phyloP scores from a whole-genome alignment of 2,888 invertebrate species.

The Seira musarum region DNA sequence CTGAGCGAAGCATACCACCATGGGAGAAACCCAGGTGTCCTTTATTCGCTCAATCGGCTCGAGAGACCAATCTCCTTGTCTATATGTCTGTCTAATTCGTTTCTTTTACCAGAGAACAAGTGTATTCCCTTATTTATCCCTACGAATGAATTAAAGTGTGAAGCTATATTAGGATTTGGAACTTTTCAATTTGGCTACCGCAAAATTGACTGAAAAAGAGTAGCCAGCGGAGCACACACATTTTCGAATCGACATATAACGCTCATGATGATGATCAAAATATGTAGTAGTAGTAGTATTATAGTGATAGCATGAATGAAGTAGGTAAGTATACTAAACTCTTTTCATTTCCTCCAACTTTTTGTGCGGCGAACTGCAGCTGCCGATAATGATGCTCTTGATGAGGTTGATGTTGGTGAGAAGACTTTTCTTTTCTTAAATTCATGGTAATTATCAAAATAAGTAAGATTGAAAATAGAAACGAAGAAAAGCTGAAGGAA shows the following conservation, averaged over 20 bases:
- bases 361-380: no score
- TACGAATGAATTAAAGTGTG: constrained; percentile 15
- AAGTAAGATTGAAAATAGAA: no score
- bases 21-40: constrained; percentile 50
- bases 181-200: no score
- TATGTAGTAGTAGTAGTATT: no score
- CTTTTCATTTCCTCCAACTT: constrained; percentile 15
- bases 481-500: constrained; percentile 9
- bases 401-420: neutral
- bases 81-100: no score
- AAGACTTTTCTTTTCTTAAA: constrained; percentile 36
- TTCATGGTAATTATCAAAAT: constrained; percentile 48
- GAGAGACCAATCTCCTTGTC: no score
- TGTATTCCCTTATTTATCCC: neutral
- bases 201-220: no score
- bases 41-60: constrained; percentile 39
- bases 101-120: constrained; percentile 17
- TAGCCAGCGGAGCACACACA: no score
- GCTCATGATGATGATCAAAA: no score
- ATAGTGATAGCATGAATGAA: no score
- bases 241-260: no score
- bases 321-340: constrained; percentile 17
- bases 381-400: constrained; percentile 6
- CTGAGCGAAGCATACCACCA: constrained; percentile 4
- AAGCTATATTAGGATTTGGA: no score